Evolutionary conservation across 1,140 invertebrate genomes (phyloP).

Genomic region (Eumaeus atala): DNA sequence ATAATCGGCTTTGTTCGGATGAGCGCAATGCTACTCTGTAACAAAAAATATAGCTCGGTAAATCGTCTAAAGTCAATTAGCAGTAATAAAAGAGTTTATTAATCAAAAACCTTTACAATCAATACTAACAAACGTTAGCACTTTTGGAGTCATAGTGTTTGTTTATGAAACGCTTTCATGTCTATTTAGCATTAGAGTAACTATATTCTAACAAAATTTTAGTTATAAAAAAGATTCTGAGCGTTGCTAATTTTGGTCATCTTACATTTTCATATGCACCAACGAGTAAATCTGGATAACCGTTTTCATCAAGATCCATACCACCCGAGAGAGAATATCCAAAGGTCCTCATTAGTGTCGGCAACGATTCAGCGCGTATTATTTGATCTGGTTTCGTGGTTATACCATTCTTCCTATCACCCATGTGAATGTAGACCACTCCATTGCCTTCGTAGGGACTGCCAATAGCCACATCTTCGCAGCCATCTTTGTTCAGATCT

Average conservation of each 20-base stretch:
- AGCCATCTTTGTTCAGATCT: constrained; percentile 94
- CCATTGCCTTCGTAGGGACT: constrained; percentile 92
- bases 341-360: constrained; percentile 80
- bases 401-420: constrained; percentile 82
- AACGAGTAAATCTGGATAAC: constrained; percentile 92
- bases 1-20: constrained; percentile 90
- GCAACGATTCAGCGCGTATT: constrained; percentile 65
- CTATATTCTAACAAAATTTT: too few relatives aligned
- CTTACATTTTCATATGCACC: constrained; percentile 87
- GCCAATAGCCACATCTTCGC: constrained; percentile 91
- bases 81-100: background rate
- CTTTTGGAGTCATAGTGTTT: too few relatives aligned
- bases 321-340: constrained; percentile 93
- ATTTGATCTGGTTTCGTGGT: constrained; percentile 83
- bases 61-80: background rate
- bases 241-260: constrained; percentile 2
- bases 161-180: too few relatives aligned
- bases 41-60: constrained; percentile 29
- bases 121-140: too few relatives aligned
- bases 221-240: too few relatives aligned
- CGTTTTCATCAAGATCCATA: constrained; percentile 92
- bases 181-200: too few relatives aligned
- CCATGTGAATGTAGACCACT: constrained; percentile 91
- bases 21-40: constrained; percentile 80
- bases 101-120: too few relatives aligned